These are phyloP conservation scores for Polypterus senegalus DNA, from an alignment of 2,113 vertebrate genomes.

Conservation along the genomic window DNA sequence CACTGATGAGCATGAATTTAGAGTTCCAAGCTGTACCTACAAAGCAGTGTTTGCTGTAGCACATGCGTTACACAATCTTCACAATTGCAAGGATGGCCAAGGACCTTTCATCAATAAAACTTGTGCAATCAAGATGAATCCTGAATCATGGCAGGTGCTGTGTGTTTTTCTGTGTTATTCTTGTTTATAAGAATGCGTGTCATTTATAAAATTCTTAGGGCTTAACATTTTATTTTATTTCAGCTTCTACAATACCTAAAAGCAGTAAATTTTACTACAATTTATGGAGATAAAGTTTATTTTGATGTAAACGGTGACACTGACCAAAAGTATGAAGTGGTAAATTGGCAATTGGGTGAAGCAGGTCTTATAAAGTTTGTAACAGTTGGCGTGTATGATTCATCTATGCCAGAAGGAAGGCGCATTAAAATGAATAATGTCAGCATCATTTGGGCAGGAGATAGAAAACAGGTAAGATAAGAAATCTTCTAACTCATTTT, in stretches of 20 bases:
- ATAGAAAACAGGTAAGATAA: constrained; percentile 15
- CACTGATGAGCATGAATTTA: constrained; percentile 2
- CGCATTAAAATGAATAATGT: constrained; percentile 22
- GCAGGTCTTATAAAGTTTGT: constrained; percentile 13
- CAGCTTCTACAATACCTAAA: constrained; percentile 31
- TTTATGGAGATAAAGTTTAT: constrained; percentile 19
- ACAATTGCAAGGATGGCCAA: constrained; percentile 13
- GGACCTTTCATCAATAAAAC: constrained; percentile 16
- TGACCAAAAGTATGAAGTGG: constrained; percentile 19
- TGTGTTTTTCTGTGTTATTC: neutral
- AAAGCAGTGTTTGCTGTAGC: constrained; percentile 16
- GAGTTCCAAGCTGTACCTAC: neutral
- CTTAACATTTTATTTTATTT: neutral
- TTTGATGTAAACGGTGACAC: constrained; percentile 29
- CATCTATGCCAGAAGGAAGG: constrained; percentile 11
- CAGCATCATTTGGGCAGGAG: constrained; percentile 26
- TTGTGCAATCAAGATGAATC: constrained; percentile 11
- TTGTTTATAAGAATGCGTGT: neutral
- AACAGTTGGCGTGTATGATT: constrained; percentile 20
- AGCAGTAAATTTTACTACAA: constrained; percentile 26
- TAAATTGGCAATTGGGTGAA: constrained; percentile 20
- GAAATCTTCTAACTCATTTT: too few relatives aligned
- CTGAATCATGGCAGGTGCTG: constrained; percentile 21
- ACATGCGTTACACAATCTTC: constrained; percentile 14
- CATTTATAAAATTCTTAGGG: neutral